A percentile compares a stretch with the other conserved stretches of the same genome.
These are phyloP conservation scores for Mimumesa dahlbomi DNA, from an alignment of 2,888 invertebrate species.

Conservation along the genomic window DNA sequence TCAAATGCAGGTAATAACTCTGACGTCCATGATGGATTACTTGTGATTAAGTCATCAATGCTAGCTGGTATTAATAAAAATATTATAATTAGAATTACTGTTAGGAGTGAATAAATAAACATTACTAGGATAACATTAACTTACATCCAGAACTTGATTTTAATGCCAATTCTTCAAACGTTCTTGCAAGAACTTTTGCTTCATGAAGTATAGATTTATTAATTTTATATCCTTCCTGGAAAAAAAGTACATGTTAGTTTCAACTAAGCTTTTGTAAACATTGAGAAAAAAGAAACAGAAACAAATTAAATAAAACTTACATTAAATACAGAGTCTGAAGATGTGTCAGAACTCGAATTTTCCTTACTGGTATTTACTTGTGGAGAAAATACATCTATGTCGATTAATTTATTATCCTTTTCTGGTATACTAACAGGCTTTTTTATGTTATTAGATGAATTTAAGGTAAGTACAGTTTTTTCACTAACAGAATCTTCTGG, in stretches of 20 bases:
- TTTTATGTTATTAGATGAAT: background rate
- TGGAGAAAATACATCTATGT: slow-evolving; percentile 64
- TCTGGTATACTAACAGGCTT: slow-evolving; percentile 5
- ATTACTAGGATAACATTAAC: slow-evolving; percentile 36
- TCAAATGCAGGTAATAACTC: slow-evolving; percentile 71
- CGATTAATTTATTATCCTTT: slow-evolving; percentile 62
- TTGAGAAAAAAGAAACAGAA: background rate
- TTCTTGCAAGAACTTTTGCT: slow-evolving; percentile 69
- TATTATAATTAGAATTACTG: background rate
- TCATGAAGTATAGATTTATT: slow-evolving; percentile 67
- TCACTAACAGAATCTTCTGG: slow-evolving; percentile 9
- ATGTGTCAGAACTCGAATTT: slow-evolving; percentile 53
- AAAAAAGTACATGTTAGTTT: slow-evolving; percentile 6
- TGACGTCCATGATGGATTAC: slow-evolving; percentile 66
- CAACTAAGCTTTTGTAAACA: background rate
- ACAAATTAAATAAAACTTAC: no score
- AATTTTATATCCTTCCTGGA: slow-evolving; percentile 37
- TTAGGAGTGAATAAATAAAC: background rate
- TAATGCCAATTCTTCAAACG: slow-evolving; percentile 69
- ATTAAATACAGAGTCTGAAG: slow-evolving; percentile 70
- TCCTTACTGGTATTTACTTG: slow-evolving; percentile 25
- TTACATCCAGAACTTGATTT: slow-evolving; percentile 66
- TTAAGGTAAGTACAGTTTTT: background rate
- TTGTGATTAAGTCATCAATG: slow-evolving; percentile 69
- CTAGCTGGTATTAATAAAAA: slow-evolving; percentile 36